Percentiles rank a stretch among this genome's conserved stretches.
Evolutionary conservation across 1,140 invertebrate species (phyloP).

Genomic region (Ceratitis capitata): DNA sequence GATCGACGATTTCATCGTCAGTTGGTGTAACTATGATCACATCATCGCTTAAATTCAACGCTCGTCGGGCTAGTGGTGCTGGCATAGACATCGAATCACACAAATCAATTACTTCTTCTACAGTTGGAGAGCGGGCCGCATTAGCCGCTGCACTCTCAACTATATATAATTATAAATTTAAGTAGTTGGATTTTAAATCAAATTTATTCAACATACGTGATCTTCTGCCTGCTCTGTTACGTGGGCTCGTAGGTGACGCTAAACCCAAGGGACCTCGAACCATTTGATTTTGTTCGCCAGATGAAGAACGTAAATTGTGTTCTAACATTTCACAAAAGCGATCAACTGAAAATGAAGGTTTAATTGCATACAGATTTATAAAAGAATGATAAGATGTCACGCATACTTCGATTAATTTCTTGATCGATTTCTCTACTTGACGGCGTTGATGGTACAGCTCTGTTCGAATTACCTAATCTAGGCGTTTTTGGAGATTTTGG

Average conservation of each 20-base stretch:
- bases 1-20: background rate
- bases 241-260: background rate
- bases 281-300: background rate
- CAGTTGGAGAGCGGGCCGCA: background rate
- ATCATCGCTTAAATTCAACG: background rate
- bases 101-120: background rate
- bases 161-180: background rate
- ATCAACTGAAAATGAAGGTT: background rate
- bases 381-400: background rate
- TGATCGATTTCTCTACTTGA: background rate
- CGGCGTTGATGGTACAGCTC: background rate
- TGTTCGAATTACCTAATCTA: background rate
- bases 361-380: background rate
- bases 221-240: background rate
- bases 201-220: background rate
- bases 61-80: background rate
- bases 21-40: background rate
- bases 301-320: background rate
- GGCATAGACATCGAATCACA: slow-evolving; percentile 15
- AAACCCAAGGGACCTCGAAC: background rate
- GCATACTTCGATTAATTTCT: background rate
- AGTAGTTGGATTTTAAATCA: no score
- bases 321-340: background rate
- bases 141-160: background rate
- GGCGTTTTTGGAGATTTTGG: background rate